These are phyloP conservation scores for Etheostoma nigrum DNA, from an alignment of 2,797 vertebrate genomes.

Conservation along the genomic window DNA sequence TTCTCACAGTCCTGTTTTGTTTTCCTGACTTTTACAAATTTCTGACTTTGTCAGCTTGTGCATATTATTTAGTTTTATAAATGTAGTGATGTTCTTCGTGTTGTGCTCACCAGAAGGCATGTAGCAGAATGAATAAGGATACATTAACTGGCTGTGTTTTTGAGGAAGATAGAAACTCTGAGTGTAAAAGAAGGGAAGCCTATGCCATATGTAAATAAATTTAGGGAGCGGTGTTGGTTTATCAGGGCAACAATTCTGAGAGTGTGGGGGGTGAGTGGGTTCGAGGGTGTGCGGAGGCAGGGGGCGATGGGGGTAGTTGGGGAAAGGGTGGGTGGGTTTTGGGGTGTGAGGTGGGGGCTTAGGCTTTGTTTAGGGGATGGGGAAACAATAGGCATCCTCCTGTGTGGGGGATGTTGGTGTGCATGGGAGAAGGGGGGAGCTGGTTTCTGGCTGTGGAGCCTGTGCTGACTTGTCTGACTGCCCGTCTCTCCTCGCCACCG, in stretches of 20 bases:
- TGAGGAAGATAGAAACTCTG: neutral
- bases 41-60: neutral
- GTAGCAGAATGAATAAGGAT: neutral
- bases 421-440: slow-evolving; percentile 38
- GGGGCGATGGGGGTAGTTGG: slow-evolving; percentile 45
- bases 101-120: neutral
- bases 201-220: slow-evolving; percentile 79
- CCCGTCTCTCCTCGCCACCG: slow-evolving; percentile 5
- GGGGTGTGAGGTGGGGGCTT: slow-evolving; percentile 43
- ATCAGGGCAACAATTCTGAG: slow-evolving; percentile 70
- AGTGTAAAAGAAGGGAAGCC: slow-evolving; percentile 22
- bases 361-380: slow-evolving; percentile 80
- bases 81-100: neutral
- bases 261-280: slow-evolving; percentile 40
- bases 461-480: slow-evolving; percentile 69
- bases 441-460: slow-evolving; percentile 65
- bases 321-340: slow-evolving; percentile 24
- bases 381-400: slow-evolving; percentile 82
- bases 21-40: neutral
- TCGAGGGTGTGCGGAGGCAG: neutral
- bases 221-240: slow-evolving; percentile 74
- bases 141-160: neutral
- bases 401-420: slow-evolving; percentile 63
- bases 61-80: neutral
- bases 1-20: neutral